Base-by-base conservation (phyloP, 2,797 vertebrate genomes). In the Chlorospingus semifuscus region DNA sequence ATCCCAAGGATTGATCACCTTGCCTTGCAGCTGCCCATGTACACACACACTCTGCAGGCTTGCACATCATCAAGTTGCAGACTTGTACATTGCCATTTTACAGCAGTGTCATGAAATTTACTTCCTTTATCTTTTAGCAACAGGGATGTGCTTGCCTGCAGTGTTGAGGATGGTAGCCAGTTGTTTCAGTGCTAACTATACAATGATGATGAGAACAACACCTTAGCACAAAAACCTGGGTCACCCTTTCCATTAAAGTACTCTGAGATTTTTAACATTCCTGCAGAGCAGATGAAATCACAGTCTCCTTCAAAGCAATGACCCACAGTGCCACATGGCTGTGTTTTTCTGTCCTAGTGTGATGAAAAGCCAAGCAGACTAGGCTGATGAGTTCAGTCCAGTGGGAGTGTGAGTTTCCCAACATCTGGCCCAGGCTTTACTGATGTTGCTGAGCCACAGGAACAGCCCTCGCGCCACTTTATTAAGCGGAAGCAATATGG, bases 311-410 rank as follows among this genome's bases (percentile, higher is more conserved):
- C 93, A 95, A 94, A 95, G 91, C 87, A 72, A 66, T 1, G 4
- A 36, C 87, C 82, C 55, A 64, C 66, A 83, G 79, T 66, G 83
- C 55, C 87, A 56, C 5, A 5, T 61, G 71, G 27, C 72, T 86
- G 37, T 87, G 87, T 93, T 88, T 96, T 95, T 82, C 87, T 92
- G 76, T 83, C 92, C 91, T 88, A 61, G 79, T 76, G 85, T 52
- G 94, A 91, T 90, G 44, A 93, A 96, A 96, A 88, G 64, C 79
- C 2, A 11, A 83, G 46, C 3, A 3, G 47, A 86, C 47, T 94
- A 30, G 0, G 1, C 50, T 71, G 74, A 72, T 2, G 16, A 94
- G 86, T 86, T 93, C 76, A 93, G 76, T 90, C 79, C 70, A 14
- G 76, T 86, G 85, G 72, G 86, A 96, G 66, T 80, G 41, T 59